Evolutionary conservation across 2,797 vertebrate genomes (phyloP), one percentile per base, ranked within the genome.

Genomic region (Oreonectes daqikongensis): DNA sequence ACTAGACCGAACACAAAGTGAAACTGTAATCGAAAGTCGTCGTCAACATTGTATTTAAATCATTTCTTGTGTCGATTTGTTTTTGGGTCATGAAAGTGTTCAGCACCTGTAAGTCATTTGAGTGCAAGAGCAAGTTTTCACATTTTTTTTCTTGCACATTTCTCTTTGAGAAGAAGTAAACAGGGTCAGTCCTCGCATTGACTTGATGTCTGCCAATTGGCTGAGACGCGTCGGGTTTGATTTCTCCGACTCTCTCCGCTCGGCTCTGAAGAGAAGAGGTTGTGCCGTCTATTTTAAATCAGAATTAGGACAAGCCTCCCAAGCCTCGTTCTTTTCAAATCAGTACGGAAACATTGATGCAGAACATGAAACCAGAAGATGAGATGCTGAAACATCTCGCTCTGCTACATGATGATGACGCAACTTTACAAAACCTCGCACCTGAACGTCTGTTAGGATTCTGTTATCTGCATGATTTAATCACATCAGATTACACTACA

Each of bases 301-400:
- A 67, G 72, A 84, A 84, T 80, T 72, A 82, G 83, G 83, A 78
- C 83, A 82, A 48, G 74, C 78, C 83, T 84, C 78, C 66, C 72
- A 80, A 81, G 75, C 64, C 61, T 81, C 69, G 74, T 44, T 40
- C 68, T 32, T 9, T 72, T 38, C 22, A 53, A 59, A 66, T 75
- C 24, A 32, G 14, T 22, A n/a, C n/a, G 50, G 42, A 63, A 14
- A 42, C 11, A 18, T 24, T 61, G 11, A 9, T 53, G 6, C 28
- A 53, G 8, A 53, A 64, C 64, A 72, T 42, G 46, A 60, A 72
- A 75, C 30, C 38, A 46, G 46, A 24, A 71, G 64, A 46, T 7
- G 50, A 3, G 42, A 17, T 0, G 3, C 22, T 32, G 17, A 50
- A 72, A 63, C 57, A 72, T 18, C 7, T 63, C 3, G 22, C 4